Base-by-base conservation (phyloP, 2,888 invertebrate genomes). In the Slavum lentiscoides region DNA sequence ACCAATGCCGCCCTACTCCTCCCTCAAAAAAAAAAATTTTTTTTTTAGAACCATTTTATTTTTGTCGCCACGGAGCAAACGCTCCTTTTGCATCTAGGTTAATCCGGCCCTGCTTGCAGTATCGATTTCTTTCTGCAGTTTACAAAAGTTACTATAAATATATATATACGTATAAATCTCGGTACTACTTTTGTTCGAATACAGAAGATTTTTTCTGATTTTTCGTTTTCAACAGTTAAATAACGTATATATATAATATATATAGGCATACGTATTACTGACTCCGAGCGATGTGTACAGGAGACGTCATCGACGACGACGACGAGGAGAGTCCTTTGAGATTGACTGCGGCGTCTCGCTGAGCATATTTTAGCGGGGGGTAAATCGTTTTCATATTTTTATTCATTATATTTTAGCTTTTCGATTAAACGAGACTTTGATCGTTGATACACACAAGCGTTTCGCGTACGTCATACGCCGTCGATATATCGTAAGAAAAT, bases 361-460 rank as follows among this genome's bases (percentile, higher is more conserved):
- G 69, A 62, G 69, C 53, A 37, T 19, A 11, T 70, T 23, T 13
- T 72, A 58, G 80, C 66, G 64, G 80, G 80, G 80, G 72, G 80
- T 80, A 72, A 66, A 72, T 43, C 64, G 80, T 80, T 80, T 80
- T 39, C 43, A 17, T 64, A n/a, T 80, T 70, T 61, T n/a, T 66
- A 13, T 55, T 67, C n/a, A 55, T 58, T 72, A 37, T 64, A 72
- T 43, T 72, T 72, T 66, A 21, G 15, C 7, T 72, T 80, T 80
- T 72, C 70, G 72, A 80, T 80, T 58, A 72, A 72, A 80, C 13
- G 23, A 13, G 0, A 23, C 80, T 80, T 80, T 80, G 80, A 80
- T 64, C 70, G 66, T 19, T n/a, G n/a, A 53, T 30, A 55, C 70
- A 53, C 59, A 55, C 53, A 62, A 70, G 21, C 55, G 30, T 30